These are phyloP conservation scores for Climacteris rufus DNA, from an alignment of 2,113 vertebrate species.

Conservation along the genomic window DNA sequence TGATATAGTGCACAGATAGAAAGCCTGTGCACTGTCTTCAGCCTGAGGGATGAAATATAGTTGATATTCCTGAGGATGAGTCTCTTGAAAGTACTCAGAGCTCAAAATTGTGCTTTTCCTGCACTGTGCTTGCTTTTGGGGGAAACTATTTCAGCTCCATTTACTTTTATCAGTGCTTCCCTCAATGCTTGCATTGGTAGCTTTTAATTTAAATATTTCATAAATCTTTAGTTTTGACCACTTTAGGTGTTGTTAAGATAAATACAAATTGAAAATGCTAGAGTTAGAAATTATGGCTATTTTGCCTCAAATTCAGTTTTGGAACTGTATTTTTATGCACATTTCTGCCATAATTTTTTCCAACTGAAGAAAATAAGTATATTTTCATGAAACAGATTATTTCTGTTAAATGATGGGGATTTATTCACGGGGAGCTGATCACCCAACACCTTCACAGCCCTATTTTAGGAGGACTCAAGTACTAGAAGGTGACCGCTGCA, in stretches of 20 bases:
- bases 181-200: not conserved
- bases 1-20: rapidly evolving
- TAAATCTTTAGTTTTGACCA: rapidly evolving
- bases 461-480: not conserved
- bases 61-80: not conserved
- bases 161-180: not conserved
- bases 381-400: not conserved
- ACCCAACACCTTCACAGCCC: not conserved
- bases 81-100: not conserved
- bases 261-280: not conserved
- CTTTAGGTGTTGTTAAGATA: not conserved
- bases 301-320: not conserved
- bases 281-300: not conserved
- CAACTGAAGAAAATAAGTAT: not conserved
- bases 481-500: not conserved
- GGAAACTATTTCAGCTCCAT: rapidly evolving
- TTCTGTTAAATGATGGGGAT: not conserved
- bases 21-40: not conserved
- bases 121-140: not conserved
- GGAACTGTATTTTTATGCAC: not conserved
- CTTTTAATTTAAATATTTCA: not conserved
- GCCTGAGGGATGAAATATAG: not conserved
- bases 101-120: not conserved
- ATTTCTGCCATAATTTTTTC: not conserved
- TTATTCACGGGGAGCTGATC: not conserved